Percentiles rank a stretch among this genome's conserved stretches.
Evolutionary conservation across 2,113 vertebrate genomes (phyloP).

Genomic region (Aegithalos caudatus): DNA sequence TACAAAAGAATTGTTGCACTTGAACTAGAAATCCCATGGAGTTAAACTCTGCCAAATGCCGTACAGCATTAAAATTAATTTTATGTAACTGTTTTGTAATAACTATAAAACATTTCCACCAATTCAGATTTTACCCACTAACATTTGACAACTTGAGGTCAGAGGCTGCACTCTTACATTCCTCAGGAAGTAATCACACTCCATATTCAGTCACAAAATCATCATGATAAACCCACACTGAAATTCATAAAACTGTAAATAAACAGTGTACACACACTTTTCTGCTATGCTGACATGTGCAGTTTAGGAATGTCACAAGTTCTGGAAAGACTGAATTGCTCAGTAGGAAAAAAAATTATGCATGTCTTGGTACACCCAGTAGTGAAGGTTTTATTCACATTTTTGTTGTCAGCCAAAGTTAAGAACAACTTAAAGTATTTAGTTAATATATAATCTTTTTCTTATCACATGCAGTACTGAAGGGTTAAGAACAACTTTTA

Average conservation of each 20-base stretch:
- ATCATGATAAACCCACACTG: background rate
- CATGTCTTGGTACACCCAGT: background rate
- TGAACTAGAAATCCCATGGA: background rate
- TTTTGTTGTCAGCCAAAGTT: background rate
- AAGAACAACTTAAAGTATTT: background rate
- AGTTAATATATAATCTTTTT: constrained; percentile 39
- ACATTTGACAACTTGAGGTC: background rate
- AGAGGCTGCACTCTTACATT: background rate
- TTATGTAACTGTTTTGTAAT: background rate
- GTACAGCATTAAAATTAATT: background rate
- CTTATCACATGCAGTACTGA: constrained; percentile 5
- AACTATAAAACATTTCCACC: background rate
- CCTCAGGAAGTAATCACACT: background rate
- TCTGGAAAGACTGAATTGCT: background rate
- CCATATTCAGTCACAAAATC: background rate
- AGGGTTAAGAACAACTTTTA: background rate
- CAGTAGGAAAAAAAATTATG: background rate
- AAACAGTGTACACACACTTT: background rate
- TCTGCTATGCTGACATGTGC: background rate
- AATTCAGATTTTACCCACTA: background rate
- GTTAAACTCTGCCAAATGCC: background rate
- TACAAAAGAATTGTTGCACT: background rate
- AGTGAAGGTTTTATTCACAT: background rate
- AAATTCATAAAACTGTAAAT: background rate
- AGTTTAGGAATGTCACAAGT: background rate